Evolutionary conservation across 2,113 vertebrate species (phyloP).

Genomic region (Gadus chalcogrammus): DNA sequence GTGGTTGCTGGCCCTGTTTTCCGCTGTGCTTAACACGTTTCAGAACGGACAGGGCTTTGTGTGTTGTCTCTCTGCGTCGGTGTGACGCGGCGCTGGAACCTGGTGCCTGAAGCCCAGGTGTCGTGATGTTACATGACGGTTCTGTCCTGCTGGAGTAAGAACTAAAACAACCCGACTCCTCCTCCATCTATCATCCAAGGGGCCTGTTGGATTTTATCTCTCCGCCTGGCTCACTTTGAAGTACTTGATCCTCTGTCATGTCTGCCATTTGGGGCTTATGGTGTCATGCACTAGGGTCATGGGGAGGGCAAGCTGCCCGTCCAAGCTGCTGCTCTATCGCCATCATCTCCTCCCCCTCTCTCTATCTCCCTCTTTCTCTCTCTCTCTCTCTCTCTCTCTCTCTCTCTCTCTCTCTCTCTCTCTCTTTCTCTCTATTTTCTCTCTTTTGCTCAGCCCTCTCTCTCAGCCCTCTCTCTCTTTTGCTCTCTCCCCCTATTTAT

Average conservation of each 20-base stretch:
- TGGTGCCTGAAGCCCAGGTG: constrained; percentile 36
- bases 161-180: constrained; percentile 15
- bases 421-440: too few species aligned
- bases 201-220: constrained; percentile 61
- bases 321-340: constrained; percentile 41
- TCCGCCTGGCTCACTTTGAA: constrained; percentile 63
- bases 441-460: too few species aligned
- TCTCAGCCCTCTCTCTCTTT: not conserved
- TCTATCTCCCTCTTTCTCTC: too few species aligned
- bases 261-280: constrained; percentile 65
- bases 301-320: constrained; percentile 50
- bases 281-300: constrained; percentile 68
- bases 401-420: too few species aligned
- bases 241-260: constrained; percentile 64
- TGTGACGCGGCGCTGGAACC: too few species aligned
- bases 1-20: too few species aligned
- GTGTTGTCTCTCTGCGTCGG: too few species aligned
- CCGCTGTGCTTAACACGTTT: too few species aligned
- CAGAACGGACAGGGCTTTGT: too few species aligned
- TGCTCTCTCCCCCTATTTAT: not conserved
- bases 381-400: too few species aligned
- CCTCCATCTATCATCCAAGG: constrained; percentile 53
- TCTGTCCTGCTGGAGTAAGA: constrained; percentile 53
- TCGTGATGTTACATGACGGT: constrained; percentile 49
- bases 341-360: not conserved